Evolutionary conservation across 2,113 vertebrate genomes (phyloP).

Genomic region (Tursiops truncatus): DNA sequence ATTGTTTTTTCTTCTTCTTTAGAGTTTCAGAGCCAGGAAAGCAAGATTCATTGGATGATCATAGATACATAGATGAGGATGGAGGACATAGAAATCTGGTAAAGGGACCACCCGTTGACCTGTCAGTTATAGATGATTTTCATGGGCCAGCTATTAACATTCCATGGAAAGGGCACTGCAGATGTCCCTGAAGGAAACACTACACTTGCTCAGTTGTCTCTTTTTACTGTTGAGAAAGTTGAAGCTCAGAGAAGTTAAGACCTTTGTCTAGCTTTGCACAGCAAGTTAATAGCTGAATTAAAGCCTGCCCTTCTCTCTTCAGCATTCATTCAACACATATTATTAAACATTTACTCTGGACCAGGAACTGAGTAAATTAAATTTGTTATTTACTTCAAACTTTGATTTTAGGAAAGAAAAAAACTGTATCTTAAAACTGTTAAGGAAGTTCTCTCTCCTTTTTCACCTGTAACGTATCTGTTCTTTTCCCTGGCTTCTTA

Average conservation of each 20-base stretch:
- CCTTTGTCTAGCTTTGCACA: neutral
- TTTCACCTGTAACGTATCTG: neutral
- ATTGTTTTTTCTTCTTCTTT: neutral
- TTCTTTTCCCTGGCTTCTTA: neutral
- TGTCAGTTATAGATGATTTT: neutral
- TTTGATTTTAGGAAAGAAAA: slow-evolving; percentile 26
- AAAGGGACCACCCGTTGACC: neutral
- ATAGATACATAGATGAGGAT: neutral
- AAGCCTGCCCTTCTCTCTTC: neutral
- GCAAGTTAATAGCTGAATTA: neutral
- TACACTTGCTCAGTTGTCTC: neutral
- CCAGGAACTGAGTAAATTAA: neutral
- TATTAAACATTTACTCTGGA: neutral
- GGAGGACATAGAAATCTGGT: neutral
- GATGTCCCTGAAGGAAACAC: neutral
- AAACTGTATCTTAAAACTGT: neutral
- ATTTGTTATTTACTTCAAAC: neutral
- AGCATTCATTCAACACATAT: neutral
- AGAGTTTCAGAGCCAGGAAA: neutral
- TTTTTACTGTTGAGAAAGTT: neutral
- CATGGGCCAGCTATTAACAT: neutral
- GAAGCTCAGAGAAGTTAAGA: neutral
- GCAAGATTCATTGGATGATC: neutral
- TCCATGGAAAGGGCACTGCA: neutral
- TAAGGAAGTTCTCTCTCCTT: neutral